phyloP scores from a whole-genome alignment of 2,797 vertebrate species.

The Megalops cyprinoides region DNA sequence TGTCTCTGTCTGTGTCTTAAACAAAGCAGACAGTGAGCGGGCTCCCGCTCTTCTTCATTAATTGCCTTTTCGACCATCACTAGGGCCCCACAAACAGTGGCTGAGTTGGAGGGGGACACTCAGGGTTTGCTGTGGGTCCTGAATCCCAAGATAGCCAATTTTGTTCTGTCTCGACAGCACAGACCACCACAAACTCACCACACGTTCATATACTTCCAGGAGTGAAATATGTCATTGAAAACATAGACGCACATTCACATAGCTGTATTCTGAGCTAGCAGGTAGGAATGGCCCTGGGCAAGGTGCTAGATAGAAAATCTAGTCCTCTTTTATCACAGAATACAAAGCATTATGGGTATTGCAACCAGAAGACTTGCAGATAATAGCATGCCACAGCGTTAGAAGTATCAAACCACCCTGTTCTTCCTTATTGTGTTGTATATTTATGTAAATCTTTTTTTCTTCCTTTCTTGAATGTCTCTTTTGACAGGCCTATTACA shows the following conservation, averaged over 20 bases:
- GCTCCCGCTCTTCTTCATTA: not conserved
- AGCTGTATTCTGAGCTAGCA: not conserved
- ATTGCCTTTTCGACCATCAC: not conserved
- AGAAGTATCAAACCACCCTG: not conserved
- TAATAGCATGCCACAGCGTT: not conserved
- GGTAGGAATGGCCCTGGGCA: not conserved
- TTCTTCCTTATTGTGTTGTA: not conserved
- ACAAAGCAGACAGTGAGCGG: not conserved
- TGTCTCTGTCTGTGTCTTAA: not conserved
- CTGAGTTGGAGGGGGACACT: no score
- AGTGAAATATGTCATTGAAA: not conserved
- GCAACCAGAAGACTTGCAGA: not conserved
- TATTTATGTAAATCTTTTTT: not conserved
- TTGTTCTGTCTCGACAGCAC: not conserved
- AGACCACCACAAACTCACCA: not conserved
- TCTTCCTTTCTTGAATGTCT: not conserved
- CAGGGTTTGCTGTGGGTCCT: not conserved
- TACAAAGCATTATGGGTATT: no score
- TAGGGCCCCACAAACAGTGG: no score
- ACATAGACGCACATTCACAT: not conserved
- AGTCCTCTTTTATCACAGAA: not conserved
- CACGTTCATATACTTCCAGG: not conserved
- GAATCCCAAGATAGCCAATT: no score
- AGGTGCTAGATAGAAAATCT: not conserved
- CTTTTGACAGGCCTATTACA: conserved; percentile 9